Conservation (phyloP, 2,113 vertebrate genomes). For the Aptenodytes forsteri region DNA sequence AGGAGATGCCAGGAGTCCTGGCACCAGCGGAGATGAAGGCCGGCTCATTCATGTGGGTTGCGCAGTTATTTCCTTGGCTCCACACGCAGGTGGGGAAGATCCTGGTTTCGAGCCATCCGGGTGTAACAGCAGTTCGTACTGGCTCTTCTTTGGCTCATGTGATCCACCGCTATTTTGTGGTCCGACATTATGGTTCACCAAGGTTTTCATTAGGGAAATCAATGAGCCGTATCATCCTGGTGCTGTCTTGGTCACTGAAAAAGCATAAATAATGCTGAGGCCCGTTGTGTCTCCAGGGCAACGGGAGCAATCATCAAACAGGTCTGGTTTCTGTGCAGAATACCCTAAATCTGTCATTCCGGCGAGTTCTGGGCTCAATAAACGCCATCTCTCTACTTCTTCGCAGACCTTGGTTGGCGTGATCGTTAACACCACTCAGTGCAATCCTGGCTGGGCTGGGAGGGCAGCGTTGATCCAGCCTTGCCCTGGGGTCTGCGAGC, state of each 20-base stretch:
- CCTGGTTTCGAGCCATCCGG: neutral
- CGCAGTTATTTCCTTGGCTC: neutral
- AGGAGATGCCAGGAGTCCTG: neutral
- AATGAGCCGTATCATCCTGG: neutral
- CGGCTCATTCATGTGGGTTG: rapidly evolving
- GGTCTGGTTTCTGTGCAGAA: neutral
- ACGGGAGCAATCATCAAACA: neutral
- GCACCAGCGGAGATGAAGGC: neutral
- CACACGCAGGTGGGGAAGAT: neutral
- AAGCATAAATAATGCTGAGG: neutral
- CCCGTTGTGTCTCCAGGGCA: slow-evolving; percentile 9
- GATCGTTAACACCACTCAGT: rapidly evolving
- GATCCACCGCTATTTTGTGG: neutral
- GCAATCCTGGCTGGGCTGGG: neutral
- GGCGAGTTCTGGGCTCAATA: neutral
- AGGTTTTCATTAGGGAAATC: slow-evolving; percentile 26
- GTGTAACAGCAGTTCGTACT: neutral
- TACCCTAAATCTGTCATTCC: neutral
- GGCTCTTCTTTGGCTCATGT: neutral
- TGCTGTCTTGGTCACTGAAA: neutral
- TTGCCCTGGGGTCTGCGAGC: rapidly evolving
- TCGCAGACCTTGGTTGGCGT: rapidly evolving
- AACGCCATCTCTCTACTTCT: neutral
- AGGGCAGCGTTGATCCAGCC: neutral
- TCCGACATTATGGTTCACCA: neutral